Evolutionary conservation across 1,140 invertebrate species (phyloP).

Genomic region (Tetragnatha versicolor): DNA sequence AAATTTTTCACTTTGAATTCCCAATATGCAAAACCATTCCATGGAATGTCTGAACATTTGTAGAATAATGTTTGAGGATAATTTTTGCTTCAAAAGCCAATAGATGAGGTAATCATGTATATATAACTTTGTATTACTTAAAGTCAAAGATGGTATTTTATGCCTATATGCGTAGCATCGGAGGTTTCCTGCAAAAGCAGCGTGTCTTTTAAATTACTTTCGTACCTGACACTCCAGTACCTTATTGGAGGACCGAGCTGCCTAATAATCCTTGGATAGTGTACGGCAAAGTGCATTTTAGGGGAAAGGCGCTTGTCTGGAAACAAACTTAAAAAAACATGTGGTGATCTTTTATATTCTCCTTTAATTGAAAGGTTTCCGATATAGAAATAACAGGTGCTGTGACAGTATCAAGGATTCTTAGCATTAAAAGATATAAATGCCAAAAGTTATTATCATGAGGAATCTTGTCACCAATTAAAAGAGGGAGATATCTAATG

Average conservation of each 20-base stretch:
- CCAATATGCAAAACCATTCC: too few species aligned
- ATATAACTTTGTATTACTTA: too few species aligned
- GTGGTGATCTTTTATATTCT: slow-evolving; percentile 2
- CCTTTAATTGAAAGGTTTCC: not conserved
- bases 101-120: too few species aligned
- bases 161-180: too few species aligned
- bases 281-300: not conserved
- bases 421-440: slow-evolving; percentile 10
- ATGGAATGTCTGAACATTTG: too few species aligned
- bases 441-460: not conserved
- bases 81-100: too few species aligned
- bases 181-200: too few species aligned
- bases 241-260: slow-evolving; percentile 1
- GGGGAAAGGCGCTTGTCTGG: not conserved
- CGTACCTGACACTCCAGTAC: not conserved
- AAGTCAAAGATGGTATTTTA: too few species aligned
- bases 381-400: slow-evolving; percentile 5
- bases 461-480: slow-evolving; percentile 12
- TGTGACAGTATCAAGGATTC: not conserved
- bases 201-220: too few species aligned
- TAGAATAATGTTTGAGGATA: too few species aligned
- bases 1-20: too few species aligned
- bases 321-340: not conserved
- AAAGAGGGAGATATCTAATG: slow-evolving; percentile 14
- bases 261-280: not conserved